Evolutionary conservation across 2,113 vertebrate species (phyloP).

Genomic region (Eurystomus gularis): DNA sequence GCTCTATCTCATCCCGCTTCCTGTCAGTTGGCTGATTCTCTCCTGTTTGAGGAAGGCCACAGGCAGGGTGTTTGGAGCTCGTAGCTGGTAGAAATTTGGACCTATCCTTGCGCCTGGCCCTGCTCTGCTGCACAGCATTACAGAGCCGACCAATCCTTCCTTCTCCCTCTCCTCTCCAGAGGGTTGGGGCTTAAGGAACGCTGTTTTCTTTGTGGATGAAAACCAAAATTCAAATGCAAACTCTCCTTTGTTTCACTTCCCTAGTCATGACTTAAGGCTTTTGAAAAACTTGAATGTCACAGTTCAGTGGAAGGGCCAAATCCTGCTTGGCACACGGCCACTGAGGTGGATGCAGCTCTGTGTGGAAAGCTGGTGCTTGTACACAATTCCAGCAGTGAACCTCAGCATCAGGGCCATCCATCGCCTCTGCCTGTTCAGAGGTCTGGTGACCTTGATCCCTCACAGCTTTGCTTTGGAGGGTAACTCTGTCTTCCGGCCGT

Average conservation of each 20-base stretch:
- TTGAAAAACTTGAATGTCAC: background rate
- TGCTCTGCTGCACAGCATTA: background rate
- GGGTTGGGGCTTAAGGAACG: background rate
- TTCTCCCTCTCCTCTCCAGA: background rate
- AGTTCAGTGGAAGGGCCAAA: background rate
- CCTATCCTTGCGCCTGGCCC: background rate
- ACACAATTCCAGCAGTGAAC: background rate
- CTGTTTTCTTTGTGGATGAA: background rate
- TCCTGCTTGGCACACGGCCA: background rate
- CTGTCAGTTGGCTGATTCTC: background rate
- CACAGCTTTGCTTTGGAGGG: background rate
- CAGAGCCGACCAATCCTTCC: background rate
- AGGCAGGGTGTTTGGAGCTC: background rate
- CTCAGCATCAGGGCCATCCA: background rate
- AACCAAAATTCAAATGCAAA: background rate
- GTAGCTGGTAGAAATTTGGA: background rate
- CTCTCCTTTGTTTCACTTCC: background rate
- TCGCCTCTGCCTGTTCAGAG: background rate
- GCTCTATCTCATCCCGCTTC: background rate
- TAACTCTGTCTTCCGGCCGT: background rate
- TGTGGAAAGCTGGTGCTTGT: background rate
- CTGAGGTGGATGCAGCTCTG: background rate
- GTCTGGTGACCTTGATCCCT: background rate
- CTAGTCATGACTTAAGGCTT: background rate
- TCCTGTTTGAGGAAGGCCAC: background rate